Conservation (phyloP, 2,797 vertebrate species). For the Premnoplex brunnescens region DNA sequence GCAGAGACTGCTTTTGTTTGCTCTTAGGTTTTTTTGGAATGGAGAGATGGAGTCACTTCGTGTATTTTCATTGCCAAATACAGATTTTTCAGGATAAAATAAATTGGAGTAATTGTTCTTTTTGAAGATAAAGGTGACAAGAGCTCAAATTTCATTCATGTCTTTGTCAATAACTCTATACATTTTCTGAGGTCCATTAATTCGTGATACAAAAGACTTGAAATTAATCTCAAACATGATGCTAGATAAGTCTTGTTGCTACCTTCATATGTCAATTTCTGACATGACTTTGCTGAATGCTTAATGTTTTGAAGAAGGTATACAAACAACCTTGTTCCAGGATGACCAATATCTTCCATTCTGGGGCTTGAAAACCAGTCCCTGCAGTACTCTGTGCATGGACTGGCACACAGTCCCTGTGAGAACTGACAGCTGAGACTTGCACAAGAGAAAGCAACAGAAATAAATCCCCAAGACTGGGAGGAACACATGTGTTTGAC, state of each 20-base stretch:
- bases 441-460: neutral
- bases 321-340: neutral
- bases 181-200: neutral
- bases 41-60: neutral
- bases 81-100: neutral
- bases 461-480: neutral
- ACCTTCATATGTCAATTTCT: neutral
- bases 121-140: neutral
- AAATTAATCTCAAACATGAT: neutral
- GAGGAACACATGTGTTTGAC: neutral
- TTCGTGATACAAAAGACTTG: neutral
- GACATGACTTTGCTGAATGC: neutral
- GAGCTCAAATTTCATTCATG: neutral
- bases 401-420: neutral
- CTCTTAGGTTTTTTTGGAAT: neutral
- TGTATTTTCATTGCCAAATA: neutral
- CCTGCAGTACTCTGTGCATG: neutral
- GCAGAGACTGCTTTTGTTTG: neutral
- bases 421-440: neutral
- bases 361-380: neutral
- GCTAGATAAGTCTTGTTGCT: neutral
- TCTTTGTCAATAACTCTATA: neutral
- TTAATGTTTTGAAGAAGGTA: neutral
- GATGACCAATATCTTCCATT: rapidly evolving
- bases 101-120: neutral